phyloP scores from a whole-genome alignment of 2,888 invertebrate genomes.

The Morinoia aosen region DNA sequence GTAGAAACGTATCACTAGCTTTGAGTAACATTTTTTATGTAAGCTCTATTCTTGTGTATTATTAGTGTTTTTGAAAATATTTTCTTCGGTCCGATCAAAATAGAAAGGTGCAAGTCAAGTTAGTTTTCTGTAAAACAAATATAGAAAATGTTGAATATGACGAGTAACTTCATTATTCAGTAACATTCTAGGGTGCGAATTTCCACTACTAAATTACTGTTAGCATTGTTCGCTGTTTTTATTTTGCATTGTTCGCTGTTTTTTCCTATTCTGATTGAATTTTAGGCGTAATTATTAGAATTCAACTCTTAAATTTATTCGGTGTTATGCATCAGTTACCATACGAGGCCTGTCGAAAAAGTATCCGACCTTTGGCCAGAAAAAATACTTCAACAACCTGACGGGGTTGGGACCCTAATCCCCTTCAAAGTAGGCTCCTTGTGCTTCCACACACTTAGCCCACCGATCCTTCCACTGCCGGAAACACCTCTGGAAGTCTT shows the following conservation, averaged over 20 bases:
- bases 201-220: background rate
- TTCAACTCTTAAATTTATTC: no score
- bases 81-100: background rate
- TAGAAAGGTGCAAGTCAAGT: background rate
- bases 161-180: background rate
- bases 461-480: no score
- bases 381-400: no score
- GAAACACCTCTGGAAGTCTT: no score
- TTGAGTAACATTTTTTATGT: background rate
- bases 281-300: no score
- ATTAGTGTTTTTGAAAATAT: background rate
- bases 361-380: no score
- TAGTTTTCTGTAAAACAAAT: background rate
- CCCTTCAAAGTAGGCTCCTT: no score
- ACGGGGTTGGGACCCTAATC: no score
- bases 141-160: background rate
- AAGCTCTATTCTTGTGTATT: background rate
- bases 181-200: background rate
- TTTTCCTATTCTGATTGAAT: background rate
- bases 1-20: background rate
- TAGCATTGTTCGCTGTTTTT: background rate
- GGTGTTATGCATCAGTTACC: no score
- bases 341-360: no score
- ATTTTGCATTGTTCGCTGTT: background rate
- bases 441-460: no score